Evolutionary conservation across 1,140 invertebrate species (phyloP), one percentile per base, ranked within the genome.

Genomic region (Anthonomus grandis): DNA sequence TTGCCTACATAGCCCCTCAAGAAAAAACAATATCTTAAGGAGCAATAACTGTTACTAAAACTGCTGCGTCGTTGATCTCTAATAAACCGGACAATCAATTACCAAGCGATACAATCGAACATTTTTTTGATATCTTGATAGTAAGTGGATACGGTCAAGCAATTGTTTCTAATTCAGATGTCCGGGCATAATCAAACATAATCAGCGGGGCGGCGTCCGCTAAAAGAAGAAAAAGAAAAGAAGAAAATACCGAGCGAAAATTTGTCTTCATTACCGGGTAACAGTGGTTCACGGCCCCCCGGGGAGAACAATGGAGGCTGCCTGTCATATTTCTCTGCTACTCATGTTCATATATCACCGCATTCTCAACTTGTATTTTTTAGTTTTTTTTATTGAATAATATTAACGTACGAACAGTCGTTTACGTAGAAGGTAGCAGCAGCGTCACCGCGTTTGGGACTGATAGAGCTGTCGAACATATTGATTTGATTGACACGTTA

Each of bases 241-340:
- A 36, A 49, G 42, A 39, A 58, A 57, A 57, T 18, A 24, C 15
- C 23, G 27, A 39, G 25, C 19, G 59, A 59, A 61, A 66, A 67
- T 67, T 67, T 66, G 65, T 67, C 65, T 66, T 65, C 64, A 60
- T 60, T 60, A 50, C 37, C 34, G 4, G 9, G 22, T 56, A 50
- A 53, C 49, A 37, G 48, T 53, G 64, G 64, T 65, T 63, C 55
- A 49, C 52, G 63, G 46, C 62, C 65, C 31, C 65, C 62, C 60
- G 62, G 38, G n/a, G 64, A 12, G 62, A 62, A 65, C 64, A 67
- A 65, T 65, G 62, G 56, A 46, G 21, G 21, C 41, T 41, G 54
- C 59, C 36, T 47, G 59, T 55, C 59, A 57, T 37, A 49, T 12
- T 31, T 36, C 58, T 34, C 42, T 42, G 56, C 56, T 58, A 58